Evolutionary conservation across 2,888 invertebrate species (phyloP).

Genomic region (Synergus umbraculus): DNA sequence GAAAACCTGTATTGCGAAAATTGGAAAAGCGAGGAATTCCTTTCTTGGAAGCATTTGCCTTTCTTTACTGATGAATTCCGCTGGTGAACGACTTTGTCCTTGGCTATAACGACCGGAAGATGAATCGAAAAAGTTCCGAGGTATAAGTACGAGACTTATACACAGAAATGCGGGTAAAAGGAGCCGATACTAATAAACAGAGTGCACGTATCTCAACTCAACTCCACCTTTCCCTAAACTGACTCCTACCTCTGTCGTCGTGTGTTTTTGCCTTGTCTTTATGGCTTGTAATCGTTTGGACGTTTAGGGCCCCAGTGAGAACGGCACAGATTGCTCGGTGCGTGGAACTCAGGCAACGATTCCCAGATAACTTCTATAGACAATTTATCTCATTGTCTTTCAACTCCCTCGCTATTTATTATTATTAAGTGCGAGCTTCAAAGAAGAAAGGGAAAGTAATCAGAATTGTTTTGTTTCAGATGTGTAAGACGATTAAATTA

Average conservation of each 20-base stretch:
- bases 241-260: constrained; percentile 51
- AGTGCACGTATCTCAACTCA: constrained; percentile 41
- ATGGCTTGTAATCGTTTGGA: constrained; percentile 61
- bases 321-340: constrained; percentile 56
- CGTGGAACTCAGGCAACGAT: constrained; percentile 58
- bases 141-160: constrained; percentile 46
- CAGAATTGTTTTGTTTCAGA: no score
- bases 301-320: constrained; percentile 57
- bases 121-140: constrained; percentile 47
- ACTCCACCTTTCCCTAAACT: constrained; percentile 50
- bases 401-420: neutral
- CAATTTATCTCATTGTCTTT: constrained; percentile 46
- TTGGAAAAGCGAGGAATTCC: constrained; percentile 36
- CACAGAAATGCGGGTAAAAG: constrained; percentile 49
- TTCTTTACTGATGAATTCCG: constrained; percentile 36
- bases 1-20: constrained; percentile 33
- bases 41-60: constrained; percentile 36
- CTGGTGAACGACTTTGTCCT: constrained; percentile 45
- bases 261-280: constrained; percentile 59
- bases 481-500: no score
- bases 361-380: constrained; percentile 42
- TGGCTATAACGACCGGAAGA: constrained; percentile 45
- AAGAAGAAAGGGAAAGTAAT: no score
- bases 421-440: no score
- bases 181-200: constrained; percentile 47